These are phyloP conservation scores for Bos indicus DNA, from an alignment of 2,113 vertebrate genomes.

Conservation along the genomic window DNA sequence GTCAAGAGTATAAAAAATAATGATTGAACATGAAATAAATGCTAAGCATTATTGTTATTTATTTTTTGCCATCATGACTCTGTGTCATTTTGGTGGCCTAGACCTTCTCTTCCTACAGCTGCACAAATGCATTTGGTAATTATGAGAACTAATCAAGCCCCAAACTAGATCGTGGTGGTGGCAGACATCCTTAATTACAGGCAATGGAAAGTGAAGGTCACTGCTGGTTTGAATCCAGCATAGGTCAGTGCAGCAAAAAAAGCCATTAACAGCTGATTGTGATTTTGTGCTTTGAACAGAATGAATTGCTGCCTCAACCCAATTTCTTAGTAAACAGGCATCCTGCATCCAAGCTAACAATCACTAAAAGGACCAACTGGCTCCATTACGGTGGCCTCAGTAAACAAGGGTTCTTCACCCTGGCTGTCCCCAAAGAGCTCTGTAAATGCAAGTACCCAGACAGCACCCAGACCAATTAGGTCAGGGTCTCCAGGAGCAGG, in stretches of 20 bases:
- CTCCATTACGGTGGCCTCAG: not conserved
- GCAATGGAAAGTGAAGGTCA: conserved; percentile 59
- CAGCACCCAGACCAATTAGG: not conserved
- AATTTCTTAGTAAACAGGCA: conserved; percentile 47
- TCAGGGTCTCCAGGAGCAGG: not conserved
- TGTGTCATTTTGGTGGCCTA: conserved; percentile 12
- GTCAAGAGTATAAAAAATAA: conserved; percentile 35
- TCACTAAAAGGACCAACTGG: not conserved
- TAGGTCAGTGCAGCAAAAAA: conserved; percentile 44
- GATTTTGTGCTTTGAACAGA: conserved; percentile 47
- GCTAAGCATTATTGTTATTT: conserved; percentile 21
- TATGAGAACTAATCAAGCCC: conserved; percentile 68
- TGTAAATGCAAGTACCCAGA: not conserved
- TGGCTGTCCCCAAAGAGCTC: not conserved
- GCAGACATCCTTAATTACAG: conserved; percentile 67
- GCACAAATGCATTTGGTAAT: conserved; percentile 56
- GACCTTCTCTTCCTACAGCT: conserved; percentile 40
- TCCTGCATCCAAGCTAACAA: conserved; percentile 12
- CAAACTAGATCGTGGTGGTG: conserved; percentile 53
- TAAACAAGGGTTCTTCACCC: not conserved
- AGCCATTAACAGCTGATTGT: conserved; percentile 52
- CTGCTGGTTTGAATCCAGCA: conserved; percentile 50
- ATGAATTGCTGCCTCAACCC: conserved; percentile 34
- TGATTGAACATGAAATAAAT: conserved; percentile 36
- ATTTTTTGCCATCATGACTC: not conserved